Evolutionary conservation across 2,113 vertebrate species (phyloP).

Genomic region (Tachysurus vachellii): DNA sequence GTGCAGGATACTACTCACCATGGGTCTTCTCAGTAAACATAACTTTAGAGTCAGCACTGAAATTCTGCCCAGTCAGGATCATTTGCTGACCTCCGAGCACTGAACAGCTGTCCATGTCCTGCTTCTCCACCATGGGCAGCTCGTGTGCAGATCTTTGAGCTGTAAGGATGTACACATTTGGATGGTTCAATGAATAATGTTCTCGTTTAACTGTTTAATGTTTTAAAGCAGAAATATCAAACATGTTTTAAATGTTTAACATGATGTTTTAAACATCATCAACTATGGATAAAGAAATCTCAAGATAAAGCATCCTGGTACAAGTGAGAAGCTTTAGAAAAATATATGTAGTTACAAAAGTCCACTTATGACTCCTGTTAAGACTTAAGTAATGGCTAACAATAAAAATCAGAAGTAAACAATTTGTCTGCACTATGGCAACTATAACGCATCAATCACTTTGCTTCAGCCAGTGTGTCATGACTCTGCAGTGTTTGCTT

Average conservation of each 20-base stretch:
- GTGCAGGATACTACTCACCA: constrained; percentile 73
- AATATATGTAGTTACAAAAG: background rate
- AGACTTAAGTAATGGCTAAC: background rate
- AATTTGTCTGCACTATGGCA: background rate
- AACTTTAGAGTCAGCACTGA: constrained; percentile 95
- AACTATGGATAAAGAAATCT: background rate
- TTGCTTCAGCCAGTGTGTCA: background rate
- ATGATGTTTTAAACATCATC: too few relatives aligned
- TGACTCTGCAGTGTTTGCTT: background rate
- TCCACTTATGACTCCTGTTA: background rate
- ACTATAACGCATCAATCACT: background rate
- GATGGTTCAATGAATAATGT: background rate
- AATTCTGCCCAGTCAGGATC: constrained; percentile 96
- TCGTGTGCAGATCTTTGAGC: constrained; percentile 97
- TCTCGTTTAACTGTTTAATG: background rate
- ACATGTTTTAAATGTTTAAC: too few relatives aligned
- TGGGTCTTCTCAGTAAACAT: constrained; percentile 92
- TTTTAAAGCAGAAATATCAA: background rate
- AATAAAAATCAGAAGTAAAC: background rate
- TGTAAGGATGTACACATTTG: constrained; percentile 63
- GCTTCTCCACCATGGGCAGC: constrained; percentile 96
- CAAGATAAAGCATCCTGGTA: background rate
- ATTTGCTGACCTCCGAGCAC: constrained; percentile 96
- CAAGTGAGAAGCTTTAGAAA: background rate
- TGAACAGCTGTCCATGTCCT: constrained; percentile 91